Base-by-base conservation (phyloP, 1,140 invertebrate species). In the Drosophila pseudoobscura region DNA sequence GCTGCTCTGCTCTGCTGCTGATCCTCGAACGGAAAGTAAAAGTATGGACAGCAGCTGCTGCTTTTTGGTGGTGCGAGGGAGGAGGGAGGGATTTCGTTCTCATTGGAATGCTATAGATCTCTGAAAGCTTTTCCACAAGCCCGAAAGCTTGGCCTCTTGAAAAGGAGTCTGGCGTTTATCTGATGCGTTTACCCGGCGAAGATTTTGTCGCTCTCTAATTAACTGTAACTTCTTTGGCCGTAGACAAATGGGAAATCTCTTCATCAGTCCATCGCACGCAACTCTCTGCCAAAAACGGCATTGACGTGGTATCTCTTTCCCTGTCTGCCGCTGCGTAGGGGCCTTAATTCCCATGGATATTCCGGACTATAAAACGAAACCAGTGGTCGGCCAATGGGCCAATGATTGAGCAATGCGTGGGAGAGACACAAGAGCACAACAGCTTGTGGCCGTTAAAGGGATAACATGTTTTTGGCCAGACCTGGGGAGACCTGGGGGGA, bases 181-280 rank as follows among this genome's bases (percentile, higher is more conserved):
- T 15, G 63, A 69, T 69, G 22, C 9, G 11, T 43, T 29, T 50
- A 31, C 50, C 43, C 62, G 6, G 22, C 26, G 65, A 54, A 65
- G 43, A 51, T 15, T 45, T 45, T 35, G 20, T 43, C 9, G 6
- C 60, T 66, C 50, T 13, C 63, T 68, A 69, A 69, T 69, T 68
- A 69, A 43, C 62, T 47, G 47, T 56, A 69, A 43, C 65, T 47
- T 55, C 49, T 47, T 35, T n/a, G 45, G 31, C 63, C 24, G 11
- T 39, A 39, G 31, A 68, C 55, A 46, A 39, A 6, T 31, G n/a
- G 41, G 43, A 56, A 74, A 74, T 74, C 70, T 59, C 17, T 57
- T 22, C 70, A 74, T 63, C 46, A 46, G 24, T 47, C 64, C 26
- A 26, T 45, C 50, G 49, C 69, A 74, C 71, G 71, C 70, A 74